Conservation (phyloP, 1,140 invertebrate genomes). For the Drosophila trapezifrons region DNA sequence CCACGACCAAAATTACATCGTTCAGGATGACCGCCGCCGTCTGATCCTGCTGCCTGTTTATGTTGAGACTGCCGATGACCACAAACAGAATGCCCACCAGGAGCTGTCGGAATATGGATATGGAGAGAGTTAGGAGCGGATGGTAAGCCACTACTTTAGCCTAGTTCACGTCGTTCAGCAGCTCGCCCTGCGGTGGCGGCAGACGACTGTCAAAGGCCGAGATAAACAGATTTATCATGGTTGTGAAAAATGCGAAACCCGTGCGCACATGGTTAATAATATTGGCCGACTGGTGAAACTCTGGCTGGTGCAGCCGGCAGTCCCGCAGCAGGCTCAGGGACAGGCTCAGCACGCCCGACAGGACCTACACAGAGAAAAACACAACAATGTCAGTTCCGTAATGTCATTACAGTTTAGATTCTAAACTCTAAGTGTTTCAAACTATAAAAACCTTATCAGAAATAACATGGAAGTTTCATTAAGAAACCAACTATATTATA, state of each 20-base stretch:
- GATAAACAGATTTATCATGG: conserved; percentile 91
- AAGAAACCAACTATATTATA: no score
- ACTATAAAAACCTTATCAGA: no score
- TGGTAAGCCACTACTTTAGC: not conserved
- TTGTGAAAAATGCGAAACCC: conserved; percentile 89
- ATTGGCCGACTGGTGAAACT: conserved; percentile 88
- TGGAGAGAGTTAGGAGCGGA: conserved; percentile 43
- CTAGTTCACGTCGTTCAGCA: conserved; percentile 62
- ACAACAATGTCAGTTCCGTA: conserved; percentile 17
- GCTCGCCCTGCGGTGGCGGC: conserved; percentile 65
- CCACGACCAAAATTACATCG: conserved; percentile 90
- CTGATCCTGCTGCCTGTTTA: conserved; percentile 90
- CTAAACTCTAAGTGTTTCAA: no score
- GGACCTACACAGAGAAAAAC: conserved; percentile 81
- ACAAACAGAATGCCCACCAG: conserved; percentile 91
- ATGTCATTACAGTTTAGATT: not conserved
- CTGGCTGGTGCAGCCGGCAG: conserved; percentile 89
- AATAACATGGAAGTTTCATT: no score
- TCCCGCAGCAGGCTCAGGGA: conserved; percentile 90
- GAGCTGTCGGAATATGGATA: conserved; percentile 86
- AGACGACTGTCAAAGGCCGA: conserved; percentile 88
- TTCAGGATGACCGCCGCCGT: conserved; percentile 90
- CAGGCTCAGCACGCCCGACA: conserved; percentile 88
- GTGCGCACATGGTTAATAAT: conserved; percentile 90
- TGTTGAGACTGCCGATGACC: conserved; percentile 91